Percentiles rank a stretch among this genome's conserved stretches.
These are phyloP conservation scores for Falcunculus frontatus DNA, from an alignment of 2,113 vertebrate genomes.

Conservation along the genomic window DNA sequence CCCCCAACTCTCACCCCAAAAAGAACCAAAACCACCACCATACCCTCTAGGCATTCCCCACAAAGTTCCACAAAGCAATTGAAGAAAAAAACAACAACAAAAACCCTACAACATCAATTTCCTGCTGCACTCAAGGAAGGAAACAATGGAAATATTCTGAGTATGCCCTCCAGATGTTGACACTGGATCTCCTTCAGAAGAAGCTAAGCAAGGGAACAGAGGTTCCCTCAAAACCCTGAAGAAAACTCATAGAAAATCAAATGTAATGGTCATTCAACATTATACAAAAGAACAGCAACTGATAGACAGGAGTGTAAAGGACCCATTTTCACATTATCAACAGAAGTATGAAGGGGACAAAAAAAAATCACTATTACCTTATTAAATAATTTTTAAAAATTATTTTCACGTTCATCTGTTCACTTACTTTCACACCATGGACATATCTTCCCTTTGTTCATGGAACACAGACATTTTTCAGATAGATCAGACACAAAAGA, in stretches of 20 bases:
- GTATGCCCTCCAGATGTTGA: neutral
- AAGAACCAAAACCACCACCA: neutral
- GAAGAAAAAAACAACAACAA: neutral
- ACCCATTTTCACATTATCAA: neutral
- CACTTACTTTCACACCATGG: neutral
- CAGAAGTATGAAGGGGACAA: neutral
- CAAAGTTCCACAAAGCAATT: neutral
- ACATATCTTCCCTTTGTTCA: neutral
- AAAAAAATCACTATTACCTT: neutral
- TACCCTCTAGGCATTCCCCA: neutral
- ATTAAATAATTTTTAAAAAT: neutral
- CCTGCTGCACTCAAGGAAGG: neutral
- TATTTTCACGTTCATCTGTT: neutral
- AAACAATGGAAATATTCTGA: neutral
- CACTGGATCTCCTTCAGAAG: neutral
- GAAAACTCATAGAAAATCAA: neutral
- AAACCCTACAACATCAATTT: rapidly evolving
- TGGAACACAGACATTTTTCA: neutral
- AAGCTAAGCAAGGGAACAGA: neutral
- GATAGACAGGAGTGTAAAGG: neutral
- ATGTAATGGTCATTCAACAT: neutral
- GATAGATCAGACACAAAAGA: neutral
- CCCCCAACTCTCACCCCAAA: rapidly evolving
- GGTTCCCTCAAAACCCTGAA: neutral
- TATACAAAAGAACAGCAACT: neutral